Evolutionary conservation across 2,888 invertebrate genomes (phyloP).

Genomic region (Papilio gigon): DNA sequence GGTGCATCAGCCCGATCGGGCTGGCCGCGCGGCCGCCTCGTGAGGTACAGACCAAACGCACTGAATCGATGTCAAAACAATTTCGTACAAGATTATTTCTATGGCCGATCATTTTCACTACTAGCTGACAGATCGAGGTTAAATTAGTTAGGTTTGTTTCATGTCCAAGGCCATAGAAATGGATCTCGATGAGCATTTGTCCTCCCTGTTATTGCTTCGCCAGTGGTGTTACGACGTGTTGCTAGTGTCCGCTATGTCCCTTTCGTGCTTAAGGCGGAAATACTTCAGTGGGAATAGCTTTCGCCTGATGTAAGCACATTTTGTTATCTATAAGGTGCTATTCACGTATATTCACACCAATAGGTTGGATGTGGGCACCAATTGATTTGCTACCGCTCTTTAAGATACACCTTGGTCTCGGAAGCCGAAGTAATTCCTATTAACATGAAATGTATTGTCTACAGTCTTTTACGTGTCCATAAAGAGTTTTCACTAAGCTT

Average conservation of each 20-base stretch:
- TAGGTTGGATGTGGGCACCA: slow-evolving; percentile 24
- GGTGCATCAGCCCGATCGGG: slow-evolving; percentile 76
- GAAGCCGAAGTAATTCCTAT: slow-evolving; percentile 24
- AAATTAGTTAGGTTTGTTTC: not conserved
- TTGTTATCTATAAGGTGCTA: slow-evolving; percentile 33
- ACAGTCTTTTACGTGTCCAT: slow-evolving; percentile 5
- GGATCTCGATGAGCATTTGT: slow-evolving; percentile 43
- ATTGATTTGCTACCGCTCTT: slow-evolving; percentile 31
- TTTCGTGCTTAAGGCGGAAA: slow-evolving; percentile 47
- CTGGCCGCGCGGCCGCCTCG: slow-evolving; percentile 62
- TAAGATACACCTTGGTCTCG: slow-evolving; percentile 18
- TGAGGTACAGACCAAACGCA: slow-evolving; percentile 54
- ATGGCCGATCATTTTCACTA: slow-evolving; percentile 46
- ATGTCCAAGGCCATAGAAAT: slow-evolving; percentile 51
- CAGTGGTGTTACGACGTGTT: slow-evolving; percentile 50
- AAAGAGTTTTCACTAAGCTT: not conserved
- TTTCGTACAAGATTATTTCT: slow-evolving; percentile 50
- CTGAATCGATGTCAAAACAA: slow-evolving; percentile 49
- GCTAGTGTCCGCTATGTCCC: slow-evolving; percentile 46
- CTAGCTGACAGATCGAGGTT: not conserved
- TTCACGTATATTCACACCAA: slow-evolving; percentile 16
- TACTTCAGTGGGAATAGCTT: slow-evolving; percentile 43
- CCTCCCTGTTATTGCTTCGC: slow-evolving; percentile 51
- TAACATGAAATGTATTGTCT: slow-evolving; percentile 17
- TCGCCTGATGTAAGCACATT: slow-evolving; percentile 46